phyloP scores from a whole-genome alignment of 2,888 invertebrate genomes.

The Molanna angustata region DNA sequence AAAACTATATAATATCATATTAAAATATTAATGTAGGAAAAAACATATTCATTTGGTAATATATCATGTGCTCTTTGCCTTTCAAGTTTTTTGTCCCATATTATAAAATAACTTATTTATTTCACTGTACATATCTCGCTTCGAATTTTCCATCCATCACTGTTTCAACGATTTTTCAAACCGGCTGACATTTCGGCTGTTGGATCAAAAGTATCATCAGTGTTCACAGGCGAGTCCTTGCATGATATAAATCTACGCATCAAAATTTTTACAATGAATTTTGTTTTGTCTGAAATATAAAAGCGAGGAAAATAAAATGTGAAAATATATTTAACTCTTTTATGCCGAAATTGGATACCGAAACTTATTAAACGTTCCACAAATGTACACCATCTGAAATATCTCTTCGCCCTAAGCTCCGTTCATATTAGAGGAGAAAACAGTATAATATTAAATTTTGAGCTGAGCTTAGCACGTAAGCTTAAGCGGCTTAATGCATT shows the following conservation, averaged over 20 bases:
- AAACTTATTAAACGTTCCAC: slow-evolving; percentile 16
- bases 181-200: neutral
- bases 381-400: neutral
- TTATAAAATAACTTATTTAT: too few species aligned
- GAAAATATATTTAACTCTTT: neutral
- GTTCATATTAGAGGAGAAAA: slow-evolving; percentile 24
- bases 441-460: slow-evolving; percentile 29
- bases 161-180: neutral
- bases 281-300: too few species aligned
- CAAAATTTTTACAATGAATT: too few species aligned
- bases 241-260: too few species aligned
- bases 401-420: neutral
- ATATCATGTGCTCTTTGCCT: too few species aligned
- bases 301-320: neutral
- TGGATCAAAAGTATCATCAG: neutral
- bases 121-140: too few species aligned
- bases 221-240: neutral
- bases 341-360: neutral
- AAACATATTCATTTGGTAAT: too few species aligned
- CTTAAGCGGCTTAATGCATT: slow-evolving; percentile 22
- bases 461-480: slow-evolving; percentile 21
- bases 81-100: too few species aligned
- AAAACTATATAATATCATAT: too few species aligned
- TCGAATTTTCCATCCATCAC: neutral
- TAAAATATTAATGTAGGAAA: too few species aligned